phyloP scores from a whole-genome alignment of 2,797 vertebrate species.

The Eulemur coronatus region DNA sequence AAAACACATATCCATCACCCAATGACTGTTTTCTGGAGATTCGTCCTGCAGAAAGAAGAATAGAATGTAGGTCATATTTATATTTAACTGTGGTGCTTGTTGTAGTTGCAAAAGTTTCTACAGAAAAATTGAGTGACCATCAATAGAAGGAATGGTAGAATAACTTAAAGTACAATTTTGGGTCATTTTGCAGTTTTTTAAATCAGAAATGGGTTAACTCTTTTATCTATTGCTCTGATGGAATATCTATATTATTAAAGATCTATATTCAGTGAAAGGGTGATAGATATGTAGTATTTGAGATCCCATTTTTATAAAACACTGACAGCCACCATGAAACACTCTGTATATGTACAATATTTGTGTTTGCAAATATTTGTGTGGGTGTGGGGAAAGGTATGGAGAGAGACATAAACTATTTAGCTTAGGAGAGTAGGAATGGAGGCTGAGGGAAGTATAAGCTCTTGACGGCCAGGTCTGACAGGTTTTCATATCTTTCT shows the following conservation, averaged over 20 bases:
- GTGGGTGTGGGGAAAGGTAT: background rate
- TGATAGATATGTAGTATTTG: background rate
- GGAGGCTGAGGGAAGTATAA: background rate
- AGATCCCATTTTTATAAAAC: conserved; percentile 20
- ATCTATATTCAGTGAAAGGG: background rate
- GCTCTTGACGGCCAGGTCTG: background rate
- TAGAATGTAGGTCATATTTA: background rate
- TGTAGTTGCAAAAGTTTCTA: conserved; percentile 3
- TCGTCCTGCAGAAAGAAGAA: background rate
- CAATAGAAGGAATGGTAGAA: background rate
- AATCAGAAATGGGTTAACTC: background rate
- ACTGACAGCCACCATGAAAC: background rate
- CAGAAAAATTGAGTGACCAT: background rate
- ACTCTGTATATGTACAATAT: background rate
- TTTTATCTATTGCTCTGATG: background rate
- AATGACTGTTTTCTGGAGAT: background rate
- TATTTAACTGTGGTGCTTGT: background rate
- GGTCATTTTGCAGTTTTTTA: background rate
- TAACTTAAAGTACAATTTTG: background rate
- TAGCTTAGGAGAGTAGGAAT: background rate
- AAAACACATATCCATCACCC: background rate
- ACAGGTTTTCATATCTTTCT: background rate
- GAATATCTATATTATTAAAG: background rate
- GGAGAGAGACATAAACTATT: background rate
- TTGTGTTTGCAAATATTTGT: background rate